Conservation (phyloP, 64 coral and sea anemone species). For the Stichodactyla mertensii region DNA sequence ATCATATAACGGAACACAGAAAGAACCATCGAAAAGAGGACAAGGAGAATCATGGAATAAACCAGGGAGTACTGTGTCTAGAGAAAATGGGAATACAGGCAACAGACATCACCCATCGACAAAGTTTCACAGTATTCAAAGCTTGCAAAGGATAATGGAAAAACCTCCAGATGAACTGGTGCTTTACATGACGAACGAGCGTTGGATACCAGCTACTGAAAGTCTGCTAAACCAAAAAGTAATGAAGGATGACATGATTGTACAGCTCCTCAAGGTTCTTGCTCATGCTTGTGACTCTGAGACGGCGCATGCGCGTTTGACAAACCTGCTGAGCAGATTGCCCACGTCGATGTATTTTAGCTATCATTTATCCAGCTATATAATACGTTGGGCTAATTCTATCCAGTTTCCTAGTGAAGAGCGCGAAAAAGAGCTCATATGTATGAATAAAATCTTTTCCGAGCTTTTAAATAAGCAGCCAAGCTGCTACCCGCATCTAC, state of each 20-base stretch:
- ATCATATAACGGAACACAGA: neutral
- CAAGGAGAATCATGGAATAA: neutral
- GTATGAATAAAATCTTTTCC: slow-evolving; percentile 14
- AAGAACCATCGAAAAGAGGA: neutral
- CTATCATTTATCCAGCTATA: neutral
- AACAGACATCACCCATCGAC: neutral
- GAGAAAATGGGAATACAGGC: neutral
- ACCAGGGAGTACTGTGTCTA: neutral
- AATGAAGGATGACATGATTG: slow-evolving; percentile 34
- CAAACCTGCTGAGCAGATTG: slow-evolving; percentile 31
- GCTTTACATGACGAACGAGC: slow-evolving; percentile 40
- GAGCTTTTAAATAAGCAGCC: slow-evolving; percentile 19
- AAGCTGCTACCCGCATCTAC: slow-evolving; percentile 24
- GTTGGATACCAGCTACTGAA: slow-evolving; percentile 44
- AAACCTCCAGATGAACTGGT: slow-evolving; percentile 46
- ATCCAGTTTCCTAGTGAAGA: neutral
- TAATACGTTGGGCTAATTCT: slow-evolving; percentile 5
- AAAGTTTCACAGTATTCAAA: neutral
- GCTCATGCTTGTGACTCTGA: slow-evolving; percentile 17
- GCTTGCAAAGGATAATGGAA: slow-evolving; percentile 3
- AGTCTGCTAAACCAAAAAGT: neutral
- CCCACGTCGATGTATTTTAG: slow-evolving; percentile 22
- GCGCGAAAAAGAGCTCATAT: neutral
- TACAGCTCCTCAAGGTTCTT: slow-evolving; percentile 9
- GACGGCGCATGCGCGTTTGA: neutral